phyloP scores from a whole-genome alignment of 2,888 invertebrate genomes.

The Tryphoninae sp. region DNA sequence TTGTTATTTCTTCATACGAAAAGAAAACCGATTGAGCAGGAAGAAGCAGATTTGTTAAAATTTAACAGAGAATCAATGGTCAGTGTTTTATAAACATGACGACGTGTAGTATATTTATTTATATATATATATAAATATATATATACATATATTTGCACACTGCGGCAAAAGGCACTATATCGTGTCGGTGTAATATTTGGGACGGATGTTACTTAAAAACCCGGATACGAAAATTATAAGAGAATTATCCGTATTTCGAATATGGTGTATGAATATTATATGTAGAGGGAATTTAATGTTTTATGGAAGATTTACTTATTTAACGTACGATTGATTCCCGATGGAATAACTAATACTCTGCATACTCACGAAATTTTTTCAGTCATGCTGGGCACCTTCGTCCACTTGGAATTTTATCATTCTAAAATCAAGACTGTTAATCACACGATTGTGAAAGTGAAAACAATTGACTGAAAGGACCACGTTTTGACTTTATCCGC shows the following conservation, averaged over 20 bases:
- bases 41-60: conserved; percentile 77
- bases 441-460: conserved; percentile 61
- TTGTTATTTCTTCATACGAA: conserved; percentile 11
- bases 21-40: conserved; percentile 55
- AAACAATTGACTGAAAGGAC: conserved; percentile 53
- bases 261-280: conserved; percentile 69
- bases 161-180: conserved; percentile 72
- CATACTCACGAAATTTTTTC: conserved; percentile 67
- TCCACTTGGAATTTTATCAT: background rate
- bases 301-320: conserved; percentile 74
- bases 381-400: conserved; percentile 30
- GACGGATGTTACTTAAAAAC: conserved; percentile 75
- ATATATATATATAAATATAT: conserved; percentile 76
- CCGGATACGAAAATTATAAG: conserved; percentile 72
- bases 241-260: conserved; percentile 52
- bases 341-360: conserved; percentile 63
- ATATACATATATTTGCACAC: conserved; percentile 77
- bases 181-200: conserved; percentile 75
- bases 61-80: conserved; percentile 79
- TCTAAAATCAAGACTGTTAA: conserved; percentile 64
- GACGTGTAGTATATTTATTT: conserved; percentile 79
- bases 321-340: conserved; percentile 62
- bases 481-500: conserved; percentile 13
- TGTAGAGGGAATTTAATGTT: conserved; percentile 73
- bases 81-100: conserved; percentile 81